These are phyloP conservation scores for Nansenia antarctica DNA, from an alignment of 2,113 vertebrate genomes.

Conservation along the genomic window DNA sequence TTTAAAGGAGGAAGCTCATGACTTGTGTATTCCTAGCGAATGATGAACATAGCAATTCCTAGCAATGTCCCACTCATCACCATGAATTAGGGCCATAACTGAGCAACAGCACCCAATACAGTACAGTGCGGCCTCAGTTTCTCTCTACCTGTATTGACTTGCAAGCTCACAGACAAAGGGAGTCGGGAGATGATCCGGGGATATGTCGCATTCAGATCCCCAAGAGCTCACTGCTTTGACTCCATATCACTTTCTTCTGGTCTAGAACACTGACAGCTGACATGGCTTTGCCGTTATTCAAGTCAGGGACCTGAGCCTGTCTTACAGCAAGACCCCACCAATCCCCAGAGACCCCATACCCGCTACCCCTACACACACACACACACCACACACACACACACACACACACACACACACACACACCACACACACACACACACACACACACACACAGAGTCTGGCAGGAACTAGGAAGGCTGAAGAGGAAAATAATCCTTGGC, in stretches of 20 bases:
- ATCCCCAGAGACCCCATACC: too few relatives aligned
- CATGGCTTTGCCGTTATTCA: constrained; percentile 10
- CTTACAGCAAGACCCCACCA: too few relatives aligned
- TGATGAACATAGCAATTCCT: constrained; percentile 18
- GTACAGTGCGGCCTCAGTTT: not conserved
- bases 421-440: too few relatives aligned
- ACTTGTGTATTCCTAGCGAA: constrained; percentile 33
- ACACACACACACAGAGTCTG: constrained; percentile 17
- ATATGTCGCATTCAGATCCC: not conserved
- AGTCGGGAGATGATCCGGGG: too few relatives aligned
- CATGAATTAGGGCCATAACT: constrained; percentile 8
- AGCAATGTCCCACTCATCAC: not conserved
- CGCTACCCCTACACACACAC: constrained; percentile 31
- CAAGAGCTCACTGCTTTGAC: not conserved
- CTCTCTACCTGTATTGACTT: too few relatives aligned
- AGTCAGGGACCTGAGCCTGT: constrained; percentile 13
- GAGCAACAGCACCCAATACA: not conserved
- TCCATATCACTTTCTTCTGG: not conserved
- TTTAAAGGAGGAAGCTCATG: constrained; percentile 20
- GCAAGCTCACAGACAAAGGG: too few relatives aligned
- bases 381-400: too few relatives aligned
- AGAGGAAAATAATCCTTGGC: too few relatives aligned
- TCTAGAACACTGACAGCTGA: not conserved
- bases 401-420: too few relatives aligned
- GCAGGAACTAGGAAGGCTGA: not conserved